Percentiles rank a stretch among this genome's conserved stretches.
Evolutionary conservation across 2,113 vertebrate species (phyloP).

Genomic region (Herpetotheres cachinnans): DNA sequence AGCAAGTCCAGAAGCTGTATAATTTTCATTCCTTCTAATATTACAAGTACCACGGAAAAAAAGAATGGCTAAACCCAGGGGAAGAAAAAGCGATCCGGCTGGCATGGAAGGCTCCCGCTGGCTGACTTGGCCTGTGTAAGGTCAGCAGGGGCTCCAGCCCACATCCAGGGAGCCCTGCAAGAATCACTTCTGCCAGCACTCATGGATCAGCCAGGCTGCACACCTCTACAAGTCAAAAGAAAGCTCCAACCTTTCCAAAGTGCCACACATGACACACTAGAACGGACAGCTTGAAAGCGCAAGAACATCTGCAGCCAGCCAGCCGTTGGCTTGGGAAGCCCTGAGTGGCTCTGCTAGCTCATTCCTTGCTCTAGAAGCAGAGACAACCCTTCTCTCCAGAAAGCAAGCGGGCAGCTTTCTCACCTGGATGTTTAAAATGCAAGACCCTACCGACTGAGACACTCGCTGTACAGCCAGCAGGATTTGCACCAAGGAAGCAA

Average conservation of each 20-base stretch:
- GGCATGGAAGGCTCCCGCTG: background rate
- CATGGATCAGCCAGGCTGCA: background rate
- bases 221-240: background rate
- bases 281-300: background rate
- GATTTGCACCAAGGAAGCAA: background rate
- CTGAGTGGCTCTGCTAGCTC: background rate
- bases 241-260: background rate
- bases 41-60: conserved; percentile 15
- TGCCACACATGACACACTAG: rapidly evolving
- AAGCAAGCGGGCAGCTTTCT: no score
- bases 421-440: rapidly evolving
- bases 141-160: background rate
- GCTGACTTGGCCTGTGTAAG: no score
- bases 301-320: background rate
- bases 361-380: background rate
- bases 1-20: conserved; percentile 19
- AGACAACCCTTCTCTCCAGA: background rate
- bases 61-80: background rate
- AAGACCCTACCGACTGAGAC: rapidly evolving
- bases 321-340: background rate
- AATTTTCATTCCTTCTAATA: conserved; percentile 31
- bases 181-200: background rate
- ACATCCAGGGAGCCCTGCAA: rapidly evolving
- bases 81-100: background rate
- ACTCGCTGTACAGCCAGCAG: rapidly evolving